Evolutionary conservation across 2,888 invertebrate species (phyloP), one percentile per base, ranked within the genome.

Genomic region (Argyresthia goedartella): DNA sequence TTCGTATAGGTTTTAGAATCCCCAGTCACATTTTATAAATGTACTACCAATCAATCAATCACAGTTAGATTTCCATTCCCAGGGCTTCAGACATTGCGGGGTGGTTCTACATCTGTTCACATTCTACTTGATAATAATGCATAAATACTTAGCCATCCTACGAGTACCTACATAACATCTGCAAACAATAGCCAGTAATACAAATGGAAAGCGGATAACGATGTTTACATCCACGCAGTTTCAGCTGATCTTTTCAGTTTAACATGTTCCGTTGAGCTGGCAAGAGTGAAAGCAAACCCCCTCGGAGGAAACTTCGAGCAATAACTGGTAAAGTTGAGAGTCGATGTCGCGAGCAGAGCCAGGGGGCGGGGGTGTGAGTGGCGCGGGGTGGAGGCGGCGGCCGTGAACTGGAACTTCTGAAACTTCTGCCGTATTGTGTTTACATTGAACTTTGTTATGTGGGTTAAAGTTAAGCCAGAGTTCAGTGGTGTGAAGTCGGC

Each of bases 361-460:
- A 56, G 56, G 55, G 56, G 60, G 50, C 56, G 51, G 59, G 57
- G 56, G 58, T 55, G 55, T 54, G 53, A 54, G 56, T 44, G 42
- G 50, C 36, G 50, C 41, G 52, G 50, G 39, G 42, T 13, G 43
- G 43, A 15, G 52, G 35, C 16, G 33, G 49, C 84, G 85, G 80
- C 85, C 85, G 77, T 85, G 85, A 84, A 85, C 85, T 80, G 85
- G 71, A 76, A 81, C 80, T 81, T 82, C 69, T 73, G 65, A 79
- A 81, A 82, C 81, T 82, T 82, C 76, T 74, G 73, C 73, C 80
- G 81, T 84, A 85, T 86, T 85, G 85, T 86, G 86, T 86, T 86
- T 86, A 85, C 85, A 85, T 82, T 82, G 77, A 86, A 86, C 86
- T 86, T 85, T 82, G 85, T 85, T 84, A 86, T 86, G 82, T 86